Base-by-base conservation (phyloP, 92 coral and sea anemone species). In the Epizoanthus ramosus region DNA sequence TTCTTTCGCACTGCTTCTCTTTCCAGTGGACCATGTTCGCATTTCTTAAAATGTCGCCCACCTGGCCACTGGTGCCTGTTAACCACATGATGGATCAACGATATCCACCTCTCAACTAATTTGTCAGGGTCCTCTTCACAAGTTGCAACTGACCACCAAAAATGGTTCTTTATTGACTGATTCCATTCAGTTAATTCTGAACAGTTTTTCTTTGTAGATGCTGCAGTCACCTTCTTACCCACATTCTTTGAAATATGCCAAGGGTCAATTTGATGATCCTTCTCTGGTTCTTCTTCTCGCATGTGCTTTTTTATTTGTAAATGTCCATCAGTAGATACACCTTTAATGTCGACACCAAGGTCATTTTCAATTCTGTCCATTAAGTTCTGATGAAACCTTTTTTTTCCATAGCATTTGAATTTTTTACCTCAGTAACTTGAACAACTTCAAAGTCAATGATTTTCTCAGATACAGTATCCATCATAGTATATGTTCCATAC, bases 1-100 rank as follows among this genome's bases (percentile, higher is more conserved):
- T 68, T 80, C 24, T 80, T 41, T 15, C 52, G 63, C n/a, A 53
- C 22, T 23, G 24, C 64, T 39, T 68, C 50, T 17, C n/a, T 17
- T 2, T 14, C 13, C n/a, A 80, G 12, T 43, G 85, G 63, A 80
- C 45, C 85, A 67, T 67, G 63, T 15, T 67, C 63, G 24, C 85
- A 80, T 80, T 66, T 67, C 0, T 18, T 74, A 50, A 33, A 56
- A 41, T 80, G 31, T 18, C 41, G 12, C 28, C 84, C 84, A 39
- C 66, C 84, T 41, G 47, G 47, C 47, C 6, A 41, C 47, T 41
- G 47, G 19, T 16, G 21, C 63, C 63, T 58, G 63, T 16, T 58
- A 6, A 58, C 63, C 21, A 58, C 63, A 58, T 17, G 19, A 3
- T 58, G 63, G 8, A 58, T 6, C n/a, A 58, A 16, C 4, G 19